Percentiles rank a stretch among this genome's conserved stretches.
phyloP scores from a whole-genome alignment of 2,113 vertebrate species.

The Cinclus mexicanus region DNA sequence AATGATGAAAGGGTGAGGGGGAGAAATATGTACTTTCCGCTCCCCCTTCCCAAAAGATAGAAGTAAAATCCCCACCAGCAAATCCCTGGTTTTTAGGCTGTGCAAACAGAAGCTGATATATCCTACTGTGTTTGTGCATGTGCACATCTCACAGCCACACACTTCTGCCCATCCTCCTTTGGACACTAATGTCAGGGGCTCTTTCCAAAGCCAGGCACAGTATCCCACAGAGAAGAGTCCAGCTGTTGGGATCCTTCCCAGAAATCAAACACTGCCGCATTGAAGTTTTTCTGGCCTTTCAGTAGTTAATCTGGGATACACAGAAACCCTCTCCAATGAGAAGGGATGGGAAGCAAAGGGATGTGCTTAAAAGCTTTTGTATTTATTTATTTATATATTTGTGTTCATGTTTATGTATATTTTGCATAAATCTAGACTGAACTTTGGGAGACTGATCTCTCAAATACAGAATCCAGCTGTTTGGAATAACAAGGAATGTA shows the following conservation, averaged over 20 bases:
- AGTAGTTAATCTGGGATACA: conserved; percentile 38
- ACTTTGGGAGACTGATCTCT: not conserved
- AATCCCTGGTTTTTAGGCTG: not conserved
- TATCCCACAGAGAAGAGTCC: not conserved
- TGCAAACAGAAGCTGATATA: not conserved
- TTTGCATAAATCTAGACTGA: not conserved
- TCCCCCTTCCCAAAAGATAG: not conserved
- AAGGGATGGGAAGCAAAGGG: not conserved
- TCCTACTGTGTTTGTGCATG: not conserved
- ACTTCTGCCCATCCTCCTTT: not conserved
- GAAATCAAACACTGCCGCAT: conserved; percentile 43
- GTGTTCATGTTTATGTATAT: conserved; percentile 2
- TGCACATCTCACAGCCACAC: not conserved
- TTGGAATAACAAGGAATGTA: not conserved
- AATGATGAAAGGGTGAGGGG: conserved; percentile 28
- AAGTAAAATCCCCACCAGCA: not conserved
- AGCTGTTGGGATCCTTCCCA: conserved; percentile 51
- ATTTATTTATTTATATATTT: conserved; percentile 17
- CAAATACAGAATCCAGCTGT: conserved; percentile 32
- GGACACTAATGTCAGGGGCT: not conserved
- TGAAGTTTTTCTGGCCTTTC: conserved; percentile 13
- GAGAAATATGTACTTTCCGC: not conserved
- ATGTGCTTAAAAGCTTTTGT: not conserved
- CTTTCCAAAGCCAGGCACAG: conserved; percentile 38
- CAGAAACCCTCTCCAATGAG: not conserved